These are phyloP conservation scores for Dendroctonus ponderosae DNA, from an alignment of 1,140 invertebrate species.

Conservation along the genomic window DNA sequence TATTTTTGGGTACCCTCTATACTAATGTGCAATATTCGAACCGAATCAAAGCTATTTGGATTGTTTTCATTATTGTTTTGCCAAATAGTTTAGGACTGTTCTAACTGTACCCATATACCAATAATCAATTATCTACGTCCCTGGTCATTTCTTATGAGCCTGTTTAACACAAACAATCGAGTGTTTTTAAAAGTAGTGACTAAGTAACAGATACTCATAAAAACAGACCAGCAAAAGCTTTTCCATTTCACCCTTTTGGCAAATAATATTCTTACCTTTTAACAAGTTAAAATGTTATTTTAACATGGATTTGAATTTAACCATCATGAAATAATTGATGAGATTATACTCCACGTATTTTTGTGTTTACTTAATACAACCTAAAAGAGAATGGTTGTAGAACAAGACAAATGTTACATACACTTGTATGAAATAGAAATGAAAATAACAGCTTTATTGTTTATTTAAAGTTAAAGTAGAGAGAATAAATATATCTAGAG, in stretches of 20 bases:
- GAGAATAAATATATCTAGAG: not conserved
- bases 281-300: conserved; percentile 2
- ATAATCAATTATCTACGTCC: no score
- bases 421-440: not conserved
- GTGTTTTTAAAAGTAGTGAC: no score
- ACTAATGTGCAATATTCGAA: no score
- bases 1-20: no score
- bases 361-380: conserved; percentile 34
- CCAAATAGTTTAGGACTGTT: no score
- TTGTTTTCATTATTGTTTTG: no score
- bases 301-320: not conserved
- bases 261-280: conserved; percentile 11
- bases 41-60: no score
- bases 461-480: conserved; percentile 17
- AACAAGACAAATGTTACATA: conserved; percentile 8
- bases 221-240: no score
- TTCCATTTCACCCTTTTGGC: not conserved
- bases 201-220: no score
- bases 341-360: conserved; percentile 9
- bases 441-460: not conserved
- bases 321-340: not conserved
- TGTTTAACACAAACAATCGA: no score
- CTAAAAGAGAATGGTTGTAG: conserved; percentile 41
- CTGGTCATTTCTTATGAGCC: no score
- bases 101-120: no score